phyloP scores from a whole-genome alignment of 2,888 invertebrate genomes.

The Sericinus montela region DNA sequence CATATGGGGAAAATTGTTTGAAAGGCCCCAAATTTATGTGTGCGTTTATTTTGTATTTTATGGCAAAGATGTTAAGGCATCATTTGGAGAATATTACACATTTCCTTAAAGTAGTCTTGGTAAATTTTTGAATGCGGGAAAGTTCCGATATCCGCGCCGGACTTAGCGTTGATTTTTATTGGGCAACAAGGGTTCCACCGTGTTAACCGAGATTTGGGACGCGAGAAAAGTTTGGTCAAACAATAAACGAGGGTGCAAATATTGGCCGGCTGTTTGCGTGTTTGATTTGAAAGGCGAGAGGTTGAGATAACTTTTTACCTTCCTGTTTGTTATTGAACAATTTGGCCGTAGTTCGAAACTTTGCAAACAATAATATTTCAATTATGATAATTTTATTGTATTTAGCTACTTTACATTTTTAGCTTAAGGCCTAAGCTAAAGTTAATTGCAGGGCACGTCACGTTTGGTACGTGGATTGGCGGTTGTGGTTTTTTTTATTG shows the following conservation, averaged over 20 bases:
- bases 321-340: constrained; percentile 23
- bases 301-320: constrained; percentile 32
- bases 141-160: constrained; percentile 70
- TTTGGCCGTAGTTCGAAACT: background rate
- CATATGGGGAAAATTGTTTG: constrained; percentile 68
- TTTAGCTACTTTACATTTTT: no score
- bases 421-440: no score
- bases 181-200: constrained; percentile 60
- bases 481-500: no score
- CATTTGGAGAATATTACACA: constrained; percentile 18
- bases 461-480: no score
- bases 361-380: background rate
- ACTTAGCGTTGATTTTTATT: constrained; percentile 69
- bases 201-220: constrained; percentile 56
- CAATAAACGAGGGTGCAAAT: constrained; percentile 44
- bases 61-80: constrained; percentile 5
- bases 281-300: constrained; percentile 44
- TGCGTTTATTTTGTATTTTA: constrained; percentile 26
- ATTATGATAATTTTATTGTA: background rate
- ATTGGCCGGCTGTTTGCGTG: constrained; percentile 32
- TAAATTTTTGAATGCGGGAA: constrained; percentile 64
- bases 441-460: no score
- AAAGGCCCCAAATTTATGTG: constrained; percentile 32
- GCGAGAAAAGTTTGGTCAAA: constrained; percentile 58
- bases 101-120: constrained; percentile 26